Evolutionary conservation across 2,113 vertebrate species (phyloP).

Genomic region (Psephotus haematonotus): DNA sequence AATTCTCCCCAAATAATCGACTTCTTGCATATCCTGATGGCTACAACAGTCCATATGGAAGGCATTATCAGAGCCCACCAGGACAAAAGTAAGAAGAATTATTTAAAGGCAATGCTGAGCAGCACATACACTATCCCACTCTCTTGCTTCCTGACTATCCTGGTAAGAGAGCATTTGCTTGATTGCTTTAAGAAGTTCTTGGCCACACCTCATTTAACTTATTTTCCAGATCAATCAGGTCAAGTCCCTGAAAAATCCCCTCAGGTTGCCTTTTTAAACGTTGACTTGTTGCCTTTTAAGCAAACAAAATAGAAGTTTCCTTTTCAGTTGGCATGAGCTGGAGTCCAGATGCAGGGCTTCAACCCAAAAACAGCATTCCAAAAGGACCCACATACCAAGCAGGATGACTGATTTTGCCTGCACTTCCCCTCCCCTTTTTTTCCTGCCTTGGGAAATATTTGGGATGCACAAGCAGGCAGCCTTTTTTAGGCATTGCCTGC

Average conservation of each 20-base stretch:
- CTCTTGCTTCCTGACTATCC: constrained; percentile 53
- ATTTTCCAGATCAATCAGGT: constrained; percentile 67
- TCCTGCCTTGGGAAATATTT: constrained; percentile 55
- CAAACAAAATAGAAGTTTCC: constrained; percentile 68
- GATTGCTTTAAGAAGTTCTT: constrained; percentile 51
- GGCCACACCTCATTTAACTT: constrained; percentile 68
- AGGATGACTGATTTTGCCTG: constrained; percentile 58
- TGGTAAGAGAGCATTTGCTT: constrained; percentile 53
- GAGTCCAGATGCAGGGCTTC: constrained; percentile 69
- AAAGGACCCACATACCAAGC: constrained; percentile 65
- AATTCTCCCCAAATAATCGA: background rate
- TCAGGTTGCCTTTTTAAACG: constrained; percentile 59
- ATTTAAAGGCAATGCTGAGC: constrained; percentile 22
- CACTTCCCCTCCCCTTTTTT: constrained; percentile 15
- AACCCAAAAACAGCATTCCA: constrained; percentile 64
- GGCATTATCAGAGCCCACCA: constrained; percentile 37
- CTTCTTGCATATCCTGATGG: background rate
- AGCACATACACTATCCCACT: constrained; percentile 28
- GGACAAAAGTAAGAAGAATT: constrained; percentile 44
- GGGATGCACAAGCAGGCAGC: constrained; percentile 28
- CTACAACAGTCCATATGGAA: constrained; percentile 7
- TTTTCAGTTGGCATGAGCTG: constrained; percentile 65
- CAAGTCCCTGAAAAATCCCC: constrained; percentile 62
- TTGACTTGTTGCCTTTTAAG: constrained; percentile 66
- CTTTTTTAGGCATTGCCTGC: constrained; percentile 23